phyloP scores from a whole-genome alignment of 2,113 vertebrate species.

The Rhabdomys dilectus region DNA sequence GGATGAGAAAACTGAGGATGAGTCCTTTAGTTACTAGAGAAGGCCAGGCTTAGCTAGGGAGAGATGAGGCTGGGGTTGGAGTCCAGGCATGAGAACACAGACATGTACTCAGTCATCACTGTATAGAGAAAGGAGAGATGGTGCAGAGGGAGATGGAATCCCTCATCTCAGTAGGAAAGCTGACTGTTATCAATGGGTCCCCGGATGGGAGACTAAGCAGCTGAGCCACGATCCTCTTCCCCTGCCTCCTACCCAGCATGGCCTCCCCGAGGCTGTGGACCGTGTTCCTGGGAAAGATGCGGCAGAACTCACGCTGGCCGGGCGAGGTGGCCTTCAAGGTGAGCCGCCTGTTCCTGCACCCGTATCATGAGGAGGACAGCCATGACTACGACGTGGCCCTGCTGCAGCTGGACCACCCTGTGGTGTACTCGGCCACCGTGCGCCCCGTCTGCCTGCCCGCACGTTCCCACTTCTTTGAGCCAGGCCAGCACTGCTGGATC shows the following conservation, averaged over 20 bases:
- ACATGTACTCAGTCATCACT: background rate
- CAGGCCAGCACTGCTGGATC: slow-evolving; percentile 95
- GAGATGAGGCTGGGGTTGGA: background rate
- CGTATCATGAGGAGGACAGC: slow-evolving; percentile 92
- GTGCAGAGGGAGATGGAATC: fast-evolving
- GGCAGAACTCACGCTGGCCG: slow-evolving; percentile 87
- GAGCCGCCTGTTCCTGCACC: slow-evolving; percentile 91
- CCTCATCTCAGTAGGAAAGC: fast-evolving
- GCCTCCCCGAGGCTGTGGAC: slow-evolving; percentile 93
- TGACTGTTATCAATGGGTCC: background rate
- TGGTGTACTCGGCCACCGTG: slow-evolving; percentile 86
- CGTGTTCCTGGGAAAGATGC: slow-evolving; percentile 92
- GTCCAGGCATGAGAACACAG: background rate
- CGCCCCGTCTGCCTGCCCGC: slow-evolving; percentile 93
- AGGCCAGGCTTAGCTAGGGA: background rate
- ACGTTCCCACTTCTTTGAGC: slow-evolving; percentile 91
- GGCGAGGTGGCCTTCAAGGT: slow-evolving; percentile 92
- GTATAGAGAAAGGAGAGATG: too few relatives aligned
- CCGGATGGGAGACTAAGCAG: background rate
- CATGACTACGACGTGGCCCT: slow-evolving; percentile 96
- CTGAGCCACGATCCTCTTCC: background rate
- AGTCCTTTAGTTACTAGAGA: background rate
- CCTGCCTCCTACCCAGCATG: slow-evolving; percentile 83
- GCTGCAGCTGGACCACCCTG: slow-evolving; percentile 92
- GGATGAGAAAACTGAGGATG: background rate